These are phyloP conservation scores for Scaptomyza montana DNA, from an alignment of 1,140 invertebrate genomes.

Conservation along the genomic window DNA sequence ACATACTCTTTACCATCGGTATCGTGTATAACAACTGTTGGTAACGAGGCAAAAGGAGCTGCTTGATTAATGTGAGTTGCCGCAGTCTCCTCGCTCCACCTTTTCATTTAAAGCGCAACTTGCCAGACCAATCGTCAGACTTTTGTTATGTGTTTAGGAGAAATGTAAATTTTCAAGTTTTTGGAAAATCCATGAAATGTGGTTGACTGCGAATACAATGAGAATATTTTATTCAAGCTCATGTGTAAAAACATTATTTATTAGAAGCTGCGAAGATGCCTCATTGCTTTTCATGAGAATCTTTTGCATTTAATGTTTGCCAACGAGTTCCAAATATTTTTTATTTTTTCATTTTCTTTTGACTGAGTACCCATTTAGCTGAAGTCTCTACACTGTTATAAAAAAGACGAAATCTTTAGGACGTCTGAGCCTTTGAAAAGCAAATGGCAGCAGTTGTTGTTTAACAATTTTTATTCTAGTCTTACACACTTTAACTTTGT, in stretches of 20 bases:
- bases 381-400: conserved; percentile 46
- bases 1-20: too few relatives aligned
- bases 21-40: too few relatives aligned
- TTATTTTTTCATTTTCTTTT: conserved; percentile 29
- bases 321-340: too few relatives aligned
- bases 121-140: conserved; percentile 48
- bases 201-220: conserved; percentile 54
- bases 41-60: too few relatives aligned
- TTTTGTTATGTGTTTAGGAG: not conserved
- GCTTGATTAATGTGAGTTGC: too few relatives aligned
- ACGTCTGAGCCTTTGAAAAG: not conserved
- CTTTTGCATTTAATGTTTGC: conserved; percentile 25
- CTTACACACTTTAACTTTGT: too few relatives aligned
- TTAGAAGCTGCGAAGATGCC: conserved; percentile 37
- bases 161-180: conserved; percentile 59
- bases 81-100: too few relatives aligned
- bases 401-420: conserved; percentile 55
- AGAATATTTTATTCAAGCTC: conserved; percentile 57
- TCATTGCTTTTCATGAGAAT: conserved; percentile 12
- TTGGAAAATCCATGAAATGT: conserved; percentile 63
- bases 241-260: conserved; percentile 62
- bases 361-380: conserved; percentile 33
- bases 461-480: too few relatives aligned
- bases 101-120: conserved; percentile 7
- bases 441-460: too few relatives aligned